Conservation (phyloP, 1,140 invertebrate species). For the Acromyrmex echinatior region DNA sequence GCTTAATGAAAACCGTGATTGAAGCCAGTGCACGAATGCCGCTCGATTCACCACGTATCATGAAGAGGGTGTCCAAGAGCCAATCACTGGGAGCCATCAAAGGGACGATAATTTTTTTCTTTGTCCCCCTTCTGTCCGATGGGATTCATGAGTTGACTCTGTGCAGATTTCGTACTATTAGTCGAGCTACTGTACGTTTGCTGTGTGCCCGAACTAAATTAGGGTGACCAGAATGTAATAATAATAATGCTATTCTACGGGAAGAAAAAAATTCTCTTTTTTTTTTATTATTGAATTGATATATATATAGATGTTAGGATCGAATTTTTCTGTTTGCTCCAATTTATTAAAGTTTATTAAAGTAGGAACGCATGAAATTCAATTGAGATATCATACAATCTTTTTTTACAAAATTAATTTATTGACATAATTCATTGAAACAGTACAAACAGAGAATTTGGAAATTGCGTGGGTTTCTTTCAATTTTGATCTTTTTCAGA, state of each 20-base stretch:
- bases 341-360: slow-evolving; percentile 4
- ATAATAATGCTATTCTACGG: not conserved
- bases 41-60: slow-evolving; percentile 78
- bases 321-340: not conserved
- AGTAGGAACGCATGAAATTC: not conserved
- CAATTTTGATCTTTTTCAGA: not conserved
- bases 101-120: slow-evolving; percentile 71
- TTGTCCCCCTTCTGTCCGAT: slow-evolving; percentile 63
- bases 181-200: slow-evolving; percentile 21
- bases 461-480: not conserved
- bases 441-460: not conserved
- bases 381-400: not conserved
- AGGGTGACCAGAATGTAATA: slow-evolving; percentile 33
- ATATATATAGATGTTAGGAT: not conserved
- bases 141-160: slow-evolving; percentile 74
- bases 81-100: slow-evolving; percentile 75
- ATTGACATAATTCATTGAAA: not conserved
- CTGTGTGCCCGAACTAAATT: not conserved
- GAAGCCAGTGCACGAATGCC: slow-evolving; percentile 72
- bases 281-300: slow-evolving; percentile 2
- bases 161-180: slow-evolving; percentile 45
- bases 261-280: slow-evolving; percentile 8
- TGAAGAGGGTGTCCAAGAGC: slow-evolving; percentile 75
- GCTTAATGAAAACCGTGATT: slow-evolving; percentile 84
- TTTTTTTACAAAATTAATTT: not conserved